Evolutionary conservation across 2,888 invertebrate genomes (phyloP).

Genomic region (Aphodius sticticus): DNA sequence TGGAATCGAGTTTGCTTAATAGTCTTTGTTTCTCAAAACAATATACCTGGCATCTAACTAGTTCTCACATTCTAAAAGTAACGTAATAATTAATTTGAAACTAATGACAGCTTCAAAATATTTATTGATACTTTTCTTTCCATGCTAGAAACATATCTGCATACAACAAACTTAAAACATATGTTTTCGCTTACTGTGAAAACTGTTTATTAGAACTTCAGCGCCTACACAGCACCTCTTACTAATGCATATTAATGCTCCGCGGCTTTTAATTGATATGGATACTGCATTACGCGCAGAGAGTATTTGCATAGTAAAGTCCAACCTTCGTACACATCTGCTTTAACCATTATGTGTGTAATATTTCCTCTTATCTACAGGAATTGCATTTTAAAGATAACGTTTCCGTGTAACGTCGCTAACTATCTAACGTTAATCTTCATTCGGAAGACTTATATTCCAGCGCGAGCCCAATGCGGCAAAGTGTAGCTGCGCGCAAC

Average conservation of each 20-base stretch:
- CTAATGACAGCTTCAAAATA: no score
- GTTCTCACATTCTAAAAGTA: no score
- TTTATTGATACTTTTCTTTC: no score
- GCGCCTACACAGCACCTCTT: neutral
- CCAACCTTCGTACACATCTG: neutral
- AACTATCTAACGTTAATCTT: slow-evolving; percentile 4
- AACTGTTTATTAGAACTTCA: neutral
- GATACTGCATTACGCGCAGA: neutral
- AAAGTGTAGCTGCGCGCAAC: neutral
- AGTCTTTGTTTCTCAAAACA: no score
- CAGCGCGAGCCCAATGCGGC: neutral
- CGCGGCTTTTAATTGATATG: neutral
- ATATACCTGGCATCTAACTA: no score
- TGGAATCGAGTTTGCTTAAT: no score
- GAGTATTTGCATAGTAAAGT: slow-evolving; percentile 4
- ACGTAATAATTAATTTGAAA: no score
- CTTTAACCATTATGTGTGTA: neutral
- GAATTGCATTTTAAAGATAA: neutral
- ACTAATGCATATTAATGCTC: neutral
- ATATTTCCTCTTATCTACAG: slow-evolving; percentile 4
- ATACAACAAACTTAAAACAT: neutral
- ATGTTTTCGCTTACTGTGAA: neutral
- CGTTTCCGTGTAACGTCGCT: slow-evolving; percentile 4
- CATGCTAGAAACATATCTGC: neutral
- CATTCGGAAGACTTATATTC: slow-evolving; percentile 4